Percentiles rank a stretch among this genome's conserved stretches.
Conservation (phyloP, 2,888 invertebrate genomes). For the Palloptera scutellata region DNA sequence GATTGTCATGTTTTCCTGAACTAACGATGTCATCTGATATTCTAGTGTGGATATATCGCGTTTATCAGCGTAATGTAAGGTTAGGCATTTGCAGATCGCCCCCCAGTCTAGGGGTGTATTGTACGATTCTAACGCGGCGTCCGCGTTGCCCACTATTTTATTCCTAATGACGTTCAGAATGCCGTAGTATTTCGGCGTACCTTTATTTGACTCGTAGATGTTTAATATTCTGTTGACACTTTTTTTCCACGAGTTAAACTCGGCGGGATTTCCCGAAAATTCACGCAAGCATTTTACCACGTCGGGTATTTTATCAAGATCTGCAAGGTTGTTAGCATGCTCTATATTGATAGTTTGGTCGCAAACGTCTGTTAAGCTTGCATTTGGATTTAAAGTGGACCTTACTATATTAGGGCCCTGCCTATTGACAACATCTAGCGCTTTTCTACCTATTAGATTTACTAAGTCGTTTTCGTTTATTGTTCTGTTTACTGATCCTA, state of each 20-base stretch:
- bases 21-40: slow-evolving; percentile 30
- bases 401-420: not conserved
- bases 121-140: slow-evolving; percentile 21
- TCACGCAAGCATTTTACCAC: slow-evolving; percentile 13
- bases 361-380: not conserved
- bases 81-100: slow-evolving; percentile 21
- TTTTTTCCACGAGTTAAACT: slow-evolving; percentile 27
- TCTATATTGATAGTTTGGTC: not conserved
- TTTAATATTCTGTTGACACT: slow-evolving; percentile 22
- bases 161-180: slow-evolving; percentile 1
- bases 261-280: slow-evolving; percentile 24
- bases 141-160: slow-evolving; percentile 14
- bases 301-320: slow-evolving; percentile 9
- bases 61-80: slow-evolving; percentile 34
- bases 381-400: not conserved
- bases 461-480: too few species aligned
- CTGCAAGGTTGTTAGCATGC: not conserved
- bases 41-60: slow-evolving; percentile 32
- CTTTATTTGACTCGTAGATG: slow-evolving; percentile 20
- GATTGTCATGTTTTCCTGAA: slow-evolving; percentile 25
- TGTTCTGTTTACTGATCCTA: too few species aligned
- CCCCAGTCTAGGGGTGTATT: slow-evolving; percentile 14
- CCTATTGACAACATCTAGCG: not conserved
- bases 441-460: too few species aligned
- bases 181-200: slow-evolving; percentile 15